These are phyloP conservation scores for Epizoanthus ramosus DNA, from an alignment of 92 coral and sea anemone genomes.

Conservation along the genomic window DNA sequence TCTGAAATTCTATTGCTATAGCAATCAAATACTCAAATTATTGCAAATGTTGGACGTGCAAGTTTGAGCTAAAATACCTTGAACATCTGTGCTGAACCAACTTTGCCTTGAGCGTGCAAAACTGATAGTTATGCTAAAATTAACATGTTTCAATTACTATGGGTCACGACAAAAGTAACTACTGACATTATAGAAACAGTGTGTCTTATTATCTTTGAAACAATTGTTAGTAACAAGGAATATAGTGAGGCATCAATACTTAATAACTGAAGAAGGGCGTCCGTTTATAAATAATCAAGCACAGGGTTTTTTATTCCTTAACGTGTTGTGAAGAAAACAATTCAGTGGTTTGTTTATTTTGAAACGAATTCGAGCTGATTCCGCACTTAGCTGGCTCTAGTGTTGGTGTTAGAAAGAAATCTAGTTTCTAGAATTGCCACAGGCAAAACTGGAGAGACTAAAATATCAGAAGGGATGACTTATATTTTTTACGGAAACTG, in stretches of 20 bases:
- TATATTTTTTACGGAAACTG: not conserved
- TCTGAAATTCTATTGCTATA: conserved; percentile 9
- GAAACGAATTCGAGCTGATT: not conserved
- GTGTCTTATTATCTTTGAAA: conserved; percentile 24
- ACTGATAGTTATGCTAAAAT: not conserved
- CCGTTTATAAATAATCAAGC: not conserved
- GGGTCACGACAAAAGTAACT: conserved; percentile 14
- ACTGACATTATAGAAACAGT: not conserved
- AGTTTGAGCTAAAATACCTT: not conserved
- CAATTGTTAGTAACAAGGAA: conserved; percentile 27
- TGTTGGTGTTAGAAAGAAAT: not conserved
- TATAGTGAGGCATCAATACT: conserved; percentile 16
- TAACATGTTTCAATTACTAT: not conserved
- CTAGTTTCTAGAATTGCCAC: not conserved
- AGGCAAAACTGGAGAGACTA: not conserved
- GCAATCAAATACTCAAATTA: not conserved
- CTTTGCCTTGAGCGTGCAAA: not conserved
- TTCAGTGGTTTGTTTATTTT: conserved; percentile 16
- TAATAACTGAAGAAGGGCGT: not conserved
- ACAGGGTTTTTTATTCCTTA: conserved; percentile 14
- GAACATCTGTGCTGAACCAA: not conserved
- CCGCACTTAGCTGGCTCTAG: not conserved
- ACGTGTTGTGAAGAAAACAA: not conserved
- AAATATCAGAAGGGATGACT: not conserved
- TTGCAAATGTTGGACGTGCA: not conserved